Conservation (phyloP, 1,140 invertebrate genomes). For the Papilio machaon region DNA sequence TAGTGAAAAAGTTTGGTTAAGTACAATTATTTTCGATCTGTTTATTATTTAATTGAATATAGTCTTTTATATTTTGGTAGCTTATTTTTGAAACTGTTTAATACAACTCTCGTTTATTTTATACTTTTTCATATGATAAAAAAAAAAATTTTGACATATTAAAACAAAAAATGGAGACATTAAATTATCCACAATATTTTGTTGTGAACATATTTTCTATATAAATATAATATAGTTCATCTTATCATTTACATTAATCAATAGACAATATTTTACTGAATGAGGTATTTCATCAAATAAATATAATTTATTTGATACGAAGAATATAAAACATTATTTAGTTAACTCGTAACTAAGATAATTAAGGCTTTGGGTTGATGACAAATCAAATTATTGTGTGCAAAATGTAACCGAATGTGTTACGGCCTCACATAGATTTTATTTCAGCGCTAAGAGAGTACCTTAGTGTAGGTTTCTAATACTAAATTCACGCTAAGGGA, state of each 20-base stretch:
- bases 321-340: background rate
- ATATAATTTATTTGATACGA: background rate
- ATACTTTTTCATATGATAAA: too few relatives aligned
- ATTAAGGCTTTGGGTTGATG: background rate
- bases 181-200: background rate
- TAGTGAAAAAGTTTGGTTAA: conserved; percentile 27
- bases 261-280: background rate
- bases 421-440: background rate
- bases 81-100: background rate
- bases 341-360: background rate
- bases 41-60: conserved; percentile 5
- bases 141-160: too few relatives aligned
- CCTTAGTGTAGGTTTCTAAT: too few relatives aligned
- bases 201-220: too few relatives aligned
- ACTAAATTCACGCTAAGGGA: too few relatives aligned
- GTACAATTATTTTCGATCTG: conserved; percentile 24
- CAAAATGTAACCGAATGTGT: background rate
- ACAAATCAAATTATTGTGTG: conserved; percentile 3
- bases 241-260: background rate
- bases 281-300: background rate
- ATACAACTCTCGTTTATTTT: background rate
- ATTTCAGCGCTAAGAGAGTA: too few relatives aligned
- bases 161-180: too few relatives aligned
- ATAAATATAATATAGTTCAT: too few relatives aligned
- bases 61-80: background rate